Evolutionary conservation across 2,888 invertebrate genomes (phyloP).

Genomic region (Hyposoter didymator): DNA sequence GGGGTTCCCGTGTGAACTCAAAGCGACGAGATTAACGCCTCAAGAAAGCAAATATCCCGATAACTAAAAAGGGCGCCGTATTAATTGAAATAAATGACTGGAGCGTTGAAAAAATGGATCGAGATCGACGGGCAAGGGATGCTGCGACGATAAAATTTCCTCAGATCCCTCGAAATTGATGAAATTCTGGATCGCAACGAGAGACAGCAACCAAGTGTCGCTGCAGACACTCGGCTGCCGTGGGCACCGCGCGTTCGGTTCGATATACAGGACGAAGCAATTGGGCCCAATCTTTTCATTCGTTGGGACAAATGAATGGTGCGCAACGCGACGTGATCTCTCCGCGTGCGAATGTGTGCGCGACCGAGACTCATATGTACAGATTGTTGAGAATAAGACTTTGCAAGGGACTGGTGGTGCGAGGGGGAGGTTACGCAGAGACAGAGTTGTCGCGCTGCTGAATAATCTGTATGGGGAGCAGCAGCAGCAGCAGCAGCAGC

Average conservation of each 20-base stretch:
- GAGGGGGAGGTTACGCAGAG: not conserved
- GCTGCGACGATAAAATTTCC: too few relatives aligned
- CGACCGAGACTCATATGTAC: too few relatives aligned
- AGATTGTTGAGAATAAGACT: conserved; percentile 13
- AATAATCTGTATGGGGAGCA: not conserved
- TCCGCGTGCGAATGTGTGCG: conserved; percentile 34
- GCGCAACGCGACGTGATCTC: conserved; percentile 66
- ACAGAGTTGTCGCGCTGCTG: not conserved
- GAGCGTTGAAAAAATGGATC: too few relatives aligned
- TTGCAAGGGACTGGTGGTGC: not conserved
- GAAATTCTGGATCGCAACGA: too few relatives aligned
- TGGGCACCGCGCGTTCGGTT: conserved; percentile 53
- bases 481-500: not conserved
- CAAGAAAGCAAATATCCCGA: too few relatives aligned
- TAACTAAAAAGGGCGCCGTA: too few relatives aligned
- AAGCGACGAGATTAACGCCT: not conserved
- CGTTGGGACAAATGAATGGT: conserved; percentile 74
- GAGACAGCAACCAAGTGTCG: too few relatives aligned
- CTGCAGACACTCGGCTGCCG: not conserved
- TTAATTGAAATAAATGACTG: too few relatives aligned
- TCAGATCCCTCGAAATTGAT: too few relatives aligned
- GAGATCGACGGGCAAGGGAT: not conserved
- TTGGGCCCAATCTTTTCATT: conserved; percentile 81
- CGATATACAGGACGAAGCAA: conserved; percentile 81
- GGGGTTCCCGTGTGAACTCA: not conserved